Conservation (phyloP, 2,888 invertebrate genomes). For the Hemaris fuciformis region DNA sequence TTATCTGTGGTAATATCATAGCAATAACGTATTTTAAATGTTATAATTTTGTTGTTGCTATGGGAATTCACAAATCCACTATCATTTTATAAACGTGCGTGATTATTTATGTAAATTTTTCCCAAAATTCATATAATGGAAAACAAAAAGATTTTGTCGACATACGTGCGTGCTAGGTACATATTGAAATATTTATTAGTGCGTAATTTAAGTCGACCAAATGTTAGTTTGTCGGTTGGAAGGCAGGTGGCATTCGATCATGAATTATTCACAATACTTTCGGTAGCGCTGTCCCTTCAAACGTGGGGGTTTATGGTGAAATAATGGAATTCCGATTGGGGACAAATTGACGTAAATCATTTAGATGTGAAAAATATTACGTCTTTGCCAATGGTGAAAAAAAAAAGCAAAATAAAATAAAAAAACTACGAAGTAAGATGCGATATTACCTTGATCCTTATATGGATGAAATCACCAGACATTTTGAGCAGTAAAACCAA, state of each 20-base stretch:
- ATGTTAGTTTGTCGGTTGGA: conserved; percentile 58
- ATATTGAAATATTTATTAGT: conserved; percentile 39
- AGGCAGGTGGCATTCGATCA: conserved; percentile 57
- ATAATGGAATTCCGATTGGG: conserved; percentile 36
- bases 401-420: too few relatives aligned
- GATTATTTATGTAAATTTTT: conserved; percentile 3
- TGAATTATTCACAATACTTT: conserved; percentile 49
- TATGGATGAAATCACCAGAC: not conserved
- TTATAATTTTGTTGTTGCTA: not conserved
- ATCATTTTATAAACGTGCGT: not conserved
- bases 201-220: conserved; percentile 40
- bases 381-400: not conserved
- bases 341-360: conserved; percentile 28
- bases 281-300: conserved; percentile 4
- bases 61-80: not conserved
- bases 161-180: conserved; percentile 7
- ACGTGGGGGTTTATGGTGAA: conserved; percentile 4
- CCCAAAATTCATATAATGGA: not conserved
- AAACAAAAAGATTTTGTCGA: conserved; percentile 15
- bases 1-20: too few relatives aligned
- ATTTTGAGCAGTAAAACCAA: not conserved
- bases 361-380: not conserved
- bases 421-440: too few relatives aligned
- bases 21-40: too few relatives aligned
- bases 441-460: not conserved